These are phyloP conservation scores for Syrphus vitripennis DNA, from an alignment of 2,888 invertebrate species.

Conservation along the genomic window DNA sequence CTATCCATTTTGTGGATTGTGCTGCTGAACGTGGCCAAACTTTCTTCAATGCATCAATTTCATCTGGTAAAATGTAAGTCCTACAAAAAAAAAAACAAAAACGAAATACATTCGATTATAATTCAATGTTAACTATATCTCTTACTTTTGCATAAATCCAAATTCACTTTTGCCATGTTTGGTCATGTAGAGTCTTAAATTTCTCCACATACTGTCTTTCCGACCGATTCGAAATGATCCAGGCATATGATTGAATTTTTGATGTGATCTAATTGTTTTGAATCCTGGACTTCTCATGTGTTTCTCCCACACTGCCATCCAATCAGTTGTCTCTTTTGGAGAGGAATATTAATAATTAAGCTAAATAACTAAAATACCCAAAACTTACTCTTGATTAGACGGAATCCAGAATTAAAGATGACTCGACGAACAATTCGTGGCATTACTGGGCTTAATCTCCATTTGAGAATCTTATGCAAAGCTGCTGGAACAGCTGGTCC, in stretches of 20 bases:
- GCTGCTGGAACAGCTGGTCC: slow-evolving; percentile 85
- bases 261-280: slow-evolving; percentile 91
- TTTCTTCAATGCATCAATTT: slow-evolving; percentile 89
- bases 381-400: slow-evolving; percentile 90
- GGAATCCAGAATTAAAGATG: slow-evolving; percentile 92
- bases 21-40: slow-evolving; percentile 92
- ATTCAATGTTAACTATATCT: background rate
- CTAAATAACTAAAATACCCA: background rate
- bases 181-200: slow-evolving; percentile 84
- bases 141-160: slow-evolving; percentile 91
- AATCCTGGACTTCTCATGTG: slow-evolving; percentile 97
- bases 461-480: slow-evolving; percentile 91
- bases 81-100: slow-evolving; percentile 77
- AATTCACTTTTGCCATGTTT: slow-evolving; percentile 86
- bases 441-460: slow-evolving; percentile 97
- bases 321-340: slow-evolving; percentile 92
- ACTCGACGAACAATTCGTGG: slow-evolving; percentile 95
- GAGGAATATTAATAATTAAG: background rate
- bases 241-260: slow-evolving; percentile 99
- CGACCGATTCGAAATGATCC: slow-evolving; percentile 98
- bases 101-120: background rate
- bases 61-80: slow-evolving; percentile 95
- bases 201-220: slow-evolving; percentile 96
- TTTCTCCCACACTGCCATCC: slow-evolving; percentile 99
- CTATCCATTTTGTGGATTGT: slow-evolving; percentile 94